Conservation (phyloP, 2,888 invertebrate genomes). For the Dromius quadrimaculatus region DNA sequence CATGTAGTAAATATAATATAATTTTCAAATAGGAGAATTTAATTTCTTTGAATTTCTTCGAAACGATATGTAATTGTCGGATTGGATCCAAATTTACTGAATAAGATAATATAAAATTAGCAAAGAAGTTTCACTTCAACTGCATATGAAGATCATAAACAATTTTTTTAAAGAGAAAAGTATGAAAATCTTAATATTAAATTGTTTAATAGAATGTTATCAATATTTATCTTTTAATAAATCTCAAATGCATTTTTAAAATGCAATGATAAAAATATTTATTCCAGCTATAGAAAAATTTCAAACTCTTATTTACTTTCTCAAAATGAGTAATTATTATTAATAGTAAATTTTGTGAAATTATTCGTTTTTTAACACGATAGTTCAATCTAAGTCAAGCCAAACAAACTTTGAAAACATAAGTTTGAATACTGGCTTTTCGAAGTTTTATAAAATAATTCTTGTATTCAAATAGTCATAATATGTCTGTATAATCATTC, state of each 20-base stretch:
- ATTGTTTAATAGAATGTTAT: slow-evolving; percentile 12
- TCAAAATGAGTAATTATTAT: slow-evolving; percentile 20
- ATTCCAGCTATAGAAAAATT: slow-evolving; percentile 19
- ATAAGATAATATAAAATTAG: too few relatives aligned
- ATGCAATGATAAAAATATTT: slow-evolving; percentile 33
- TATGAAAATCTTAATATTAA: too few relatives aligned
- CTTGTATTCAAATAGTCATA: slow-evolving; percentile 42
- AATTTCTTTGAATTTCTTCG: too few relatives aligned
- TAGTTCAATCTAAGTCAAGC: slow-evolving; percentile 24
- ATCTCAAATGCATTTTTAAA: slow-evolving; percentile 28
- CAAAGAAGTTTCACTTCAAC: too few relatives aligned
- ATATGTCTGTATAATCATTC: slow-evolving; percentile 39
- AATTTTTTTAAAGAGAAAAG: too few relatives aligned
- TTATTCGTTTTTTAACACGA: slow-evolving; percentile 3
- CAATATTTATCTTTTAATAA: slow-evolving; percentile 11
- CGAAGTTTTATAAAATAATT: slow-evolving; percentile 44
- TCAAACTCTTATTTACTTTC: slow-evolving; percentile 31
- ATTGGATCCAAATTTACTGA: too few relatives aligned
- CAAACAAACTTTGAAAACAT: slow-evolving; percentile 18
- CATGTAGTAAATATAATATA: too few relatives aligned
- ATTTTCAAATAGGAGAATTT: too few relatives aligned
- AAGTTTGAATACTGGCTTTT: slow-evolving; percentile 36
- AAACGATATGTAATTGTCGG: too few relatives aligned
- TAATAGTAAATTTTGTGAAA: slow-evolving; percentile 33
- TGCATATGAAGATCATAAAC: too few relatives aligned